These are phyloP conservation scores for Toxotes lorentzi DNA, from an alignment of 2,797 vertebrate species.

Conservation along the genomic window DNA sequence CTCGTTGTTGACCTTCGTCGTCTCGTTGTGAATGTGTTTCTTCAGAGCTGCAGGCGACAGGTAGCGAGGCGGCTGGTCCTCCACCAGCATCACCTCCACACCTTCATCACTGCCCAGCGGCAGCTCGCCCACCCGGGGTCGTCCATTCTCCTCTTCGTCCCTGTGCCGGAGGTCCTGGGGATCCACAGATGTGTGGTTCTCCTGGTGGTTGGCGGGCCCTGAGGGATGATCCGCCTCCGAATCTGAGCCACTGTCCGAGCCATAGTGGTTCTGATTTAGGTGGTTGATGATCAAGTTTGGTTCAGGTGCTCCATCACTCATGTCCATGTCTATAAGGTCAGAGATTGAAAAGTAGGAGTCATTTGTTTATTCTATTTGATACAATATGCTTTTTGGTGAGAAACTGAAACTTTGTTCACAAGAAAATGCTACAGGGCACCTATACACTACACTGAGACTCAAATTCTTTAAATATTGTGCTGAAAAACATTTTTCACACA, in stretches of 20 bases:
- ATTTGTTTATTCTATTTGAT: background rate
- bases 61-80: constrained; percentile 70
- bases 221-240: constrained; percentile 73
- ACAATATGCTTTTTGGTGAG: no score
- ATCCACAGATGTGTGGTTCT: constrained; percentile 71
- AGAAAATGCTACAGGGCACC: no score
- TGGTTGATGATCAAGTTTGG: constrained; percentile 90
- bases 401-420: no score
- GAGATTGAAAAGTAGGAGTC: background rate
- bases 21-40: constrained; percentile 88
- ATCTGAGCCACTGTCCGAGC: constrained; percentile 73
- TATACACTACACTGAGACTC: no score
- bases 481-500: no score
- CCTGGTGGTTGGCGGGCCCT: constrained; percentile 63
- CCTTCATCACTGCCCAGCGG: constrained; percentile 76
- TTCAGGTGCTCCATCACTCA: constrained; percentile 76
- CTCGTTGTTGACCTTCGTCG: constrained; percentile 92
- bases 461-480: no score
- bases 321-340: constrained; percentile 80
- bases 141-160: constrained; percentile 77
- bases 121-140: constrained; percentile 74
- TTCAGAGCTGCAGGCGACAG: constrained; percentile 88
- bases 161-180: constrained; percentile 26
- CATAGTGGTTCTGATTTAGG: constrained; percentile 84
- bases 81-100: constrained; percentile 70